Evolutionary conservation across 1,140 invertebrate genomes (phyloP), one percentile per base, ranked within the genome.

Genomic region (Berghia stephanieae): DNA sequence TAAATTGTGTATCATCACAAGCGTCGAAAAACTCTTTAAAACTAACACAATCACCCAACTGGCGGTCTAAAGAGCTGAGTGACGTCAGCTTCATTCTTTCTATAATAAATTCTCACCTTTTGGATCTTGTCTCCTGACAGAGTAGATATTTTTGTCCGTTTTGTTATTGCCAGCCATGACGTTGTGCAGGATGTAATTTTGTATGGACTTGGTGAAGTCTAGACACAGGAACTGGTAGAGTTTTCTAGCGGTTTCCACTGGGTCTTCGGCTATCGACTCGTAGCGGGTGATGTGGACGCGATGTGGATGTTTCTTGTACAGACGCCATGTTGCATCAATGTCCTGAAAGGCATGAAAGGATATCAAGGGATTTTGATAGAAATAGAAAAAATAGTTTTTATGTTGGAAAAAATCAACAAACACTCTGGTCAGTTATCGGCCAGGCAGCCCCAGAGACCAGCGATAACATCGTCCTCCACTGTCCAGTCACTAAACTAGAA

Each of bases 251-350:
- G 38, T 43, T 6, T 40, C 6, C 3, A 40, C 13, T 3, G 72
- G 52, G 13, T 43, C 3, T 36, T 75, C 72, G 2, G 57, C 72
- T 24, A 75, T 60, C 21, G 60, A 43, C 55, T 75, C 72, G 44
- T 63, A 75, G 2, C 72, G 72, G 1, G 42, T 44, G 8, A 75
- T 34, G 27, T 63, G 44, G 52, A 75, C 52, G 16, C 72, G 52
- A 8, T 42, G 1, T 43, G 72, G 72, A 34, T 75, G 44, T n/a
- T 34, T 42, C 31, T 2, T 27, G 3, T 8, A 6, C 2, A 75
- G 72, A 10, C 18, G 10, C 2, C 60, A n/a, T 10, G 57, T 57
- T 27, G 31, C 5, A 27, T 75, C 72, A 24, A 75, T 63, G 36
- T 75, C 72, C 72, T 75, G 40, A 6, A 40, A 42, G 27, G 10